phyloP scores from a whole-genome alignment of 2,113 vertebrate species.

The Echinops telfairi region DNA sequence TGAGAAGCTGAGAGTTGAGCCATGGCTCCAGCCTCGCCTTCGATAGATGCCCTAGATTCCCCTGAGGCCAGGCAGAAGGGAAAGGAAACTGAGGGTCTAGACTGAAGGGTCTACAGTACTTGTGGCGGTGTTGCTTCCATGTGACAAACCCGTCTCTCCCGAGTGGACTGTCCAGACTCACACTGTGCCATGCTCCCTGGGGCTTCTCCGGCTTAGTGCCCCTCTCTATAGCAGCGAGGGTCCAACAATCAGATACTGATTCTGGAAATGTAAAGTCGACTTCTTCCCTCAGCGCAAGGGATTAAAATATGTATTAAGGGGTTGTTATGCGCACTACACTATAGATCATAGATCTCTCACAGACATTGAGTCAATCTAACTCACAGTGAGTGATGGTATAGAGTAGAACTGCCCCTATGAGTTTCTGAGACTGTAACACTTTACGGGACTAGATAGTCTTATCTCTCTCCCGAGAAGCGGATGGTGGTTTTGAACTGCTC shows the following conservation, averaged over 20 bases:
- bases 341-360: not conserved
- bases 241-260: not conserved
- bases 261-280: conserved; percentile 25
- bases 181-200: not conserved
- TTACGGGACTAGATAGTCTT: no score
- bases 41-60: not conserved
- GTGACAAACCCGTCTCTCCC: not conserved
- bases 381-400: no score
- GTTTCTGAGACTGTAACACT: no score
- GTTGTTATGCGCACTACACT: not conserved
- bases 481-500: no score
- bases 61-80: not conserved
- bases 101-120: no score
- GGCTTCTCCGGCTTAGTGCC: no score
- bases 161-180: not conserved
- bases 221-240: not conserved
- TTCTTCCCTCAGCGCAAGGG: conserved; percentile 5
- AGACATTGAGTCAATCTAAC: no score
- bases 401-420: no score
- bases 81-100: not conserved
- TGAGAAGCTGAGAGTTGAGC: no score
- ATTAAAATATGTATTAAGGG: conserved; percentile 48
- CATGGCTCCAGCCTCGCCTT: not conserved
- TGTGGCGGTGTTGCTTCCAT: no score
- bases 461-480: no score